Evolutionary conservation across 2,888 invertebrate genomes (phyloP), one percentile per base, ranked within the genome.

Genomic region (Heliconius aoede): DNA sequence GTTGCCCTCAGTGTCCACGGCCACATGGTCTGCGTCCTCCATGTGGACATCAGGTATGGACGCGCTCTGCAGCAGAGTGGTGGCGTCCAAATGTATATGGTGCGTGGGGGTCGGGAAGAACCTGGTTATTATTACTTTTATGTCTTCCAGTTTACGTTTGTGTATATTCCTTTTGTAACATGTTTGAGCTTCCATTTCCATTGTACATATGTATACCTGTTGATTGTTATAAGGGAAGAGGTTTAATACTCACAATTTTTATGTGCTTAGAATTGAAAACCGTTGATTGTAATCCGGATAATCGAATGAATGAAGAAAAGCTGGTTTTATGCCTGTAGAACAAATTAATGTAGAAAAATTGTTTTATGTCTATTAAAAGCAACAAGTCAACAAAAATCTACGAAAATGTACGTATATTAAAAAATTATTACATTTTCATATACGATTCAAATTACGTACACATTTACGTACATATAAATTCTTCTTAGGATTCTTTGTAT

Each of bases 131-230:
- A 98, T 95, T 80, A 95, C 95, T 85, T 97, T 95, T 65, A 99
- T 97, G 77, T 99, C 98, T 2, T 95, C 95, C 83, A 97, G 95
- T 0, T 95, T 95, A 69, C 99, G 95, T 80, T 97, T 96, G 89
- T 99, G 99, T 76, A 97, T 96, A 90, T 99, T 99, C 78, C 98
- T 95, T 87, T 97, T 97, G 76, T 95, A 93, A 90, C 99, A 99
- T 1, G 95, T 91, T 79, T 96, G 95, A 18, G 96, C 89, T 88
- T 98, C 98, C 86, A 96, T 95, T 83, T 98, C 97, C 95, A 99
- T 95, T 87, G 98, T 98, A 85, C 97, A 97, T 77, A 99, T 95
- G 89, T 98, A 99, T 26, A 98, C 98, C 99, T 99, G 87, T 18
- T 89, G 30, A 58, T 51, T 21, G 36, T 51, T 62, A 64, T 62